These are phyloP conservation scores for Pachypeltis micranthus DNA, from an alignment of 1,140 invertebrate species.

Conservation along the genomic window DNA sequence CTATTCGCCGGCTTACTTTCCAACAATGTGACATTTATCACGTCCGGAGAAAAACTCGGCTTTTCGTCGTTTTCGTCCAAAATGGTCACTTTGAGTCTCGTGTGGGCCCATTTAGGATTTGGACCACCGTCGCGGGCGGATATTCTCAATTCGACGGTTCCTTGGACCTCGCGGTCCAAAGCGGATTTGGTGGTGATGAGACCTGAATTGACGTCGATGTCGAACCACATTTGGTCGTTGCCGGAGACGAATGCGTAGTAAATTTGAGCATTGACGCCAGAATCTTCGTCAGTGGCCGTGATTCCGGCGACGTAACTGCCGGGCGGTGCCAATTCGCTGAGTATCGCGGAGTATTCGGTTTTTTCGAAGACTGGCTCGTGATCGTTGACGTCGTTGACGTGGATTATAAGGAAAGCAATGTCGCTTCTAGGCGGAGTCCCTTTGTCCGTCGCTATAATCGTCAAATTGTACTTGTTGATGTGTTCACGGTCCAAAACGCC, in stretches of 20 bases:
- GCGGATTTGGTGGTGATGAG: conserved; percentile 69
- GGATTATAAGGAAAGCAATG: conserved; percentile 74
- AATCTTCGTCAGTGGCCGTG: conserved; percentile 79
- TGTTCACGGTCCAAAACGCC: conserved; percentile 84
- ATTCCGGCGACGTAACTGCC: conserved; percentile 82
- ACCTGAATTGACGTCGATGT: conserved; percentile 68
- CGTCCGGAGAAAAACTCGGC: conserved; percentile 61
- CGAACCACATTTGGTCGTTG: conserved; percentile 77
- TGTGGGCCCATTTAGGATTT: conserved; percentile 80
- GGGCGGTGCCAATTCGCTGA: conserved; percentile 73
- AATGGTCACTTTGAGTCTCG: conserved; percentile 75
- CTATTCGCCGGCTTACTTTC: conserved; percentile 72
- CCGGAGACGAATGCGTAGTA: conserved; percentile 77
- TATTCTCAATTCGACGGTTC: conserved; percentile 68
- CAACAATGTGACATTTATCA: conserved; percentile 58
- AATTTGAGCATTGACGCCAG: conserved; percentile 77
- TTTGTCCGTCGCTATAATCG: conserved; percentile 78
- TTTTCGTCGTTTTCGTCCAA: conserved; percentile 93
- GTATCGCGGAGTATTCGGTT: conserved; percentile 74
- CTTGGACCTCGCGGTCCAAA: conserved; percentile 77
- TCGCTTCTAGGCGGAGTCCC: conserved; percentile 73
- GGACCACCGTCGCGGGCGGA: conserved; percentile 76
- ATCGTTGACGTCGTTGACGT: conserved; percentile 91
- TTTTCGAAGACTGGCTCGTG: conserved; percentile 90
- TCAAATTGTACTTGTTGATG: conserved; percentile 83